These are phyloP conservation scores for Henricia sp. DNA, from an alignment of 53 echinoderm and acorn worm genomes.

Conservation along the genomic window DNA sequence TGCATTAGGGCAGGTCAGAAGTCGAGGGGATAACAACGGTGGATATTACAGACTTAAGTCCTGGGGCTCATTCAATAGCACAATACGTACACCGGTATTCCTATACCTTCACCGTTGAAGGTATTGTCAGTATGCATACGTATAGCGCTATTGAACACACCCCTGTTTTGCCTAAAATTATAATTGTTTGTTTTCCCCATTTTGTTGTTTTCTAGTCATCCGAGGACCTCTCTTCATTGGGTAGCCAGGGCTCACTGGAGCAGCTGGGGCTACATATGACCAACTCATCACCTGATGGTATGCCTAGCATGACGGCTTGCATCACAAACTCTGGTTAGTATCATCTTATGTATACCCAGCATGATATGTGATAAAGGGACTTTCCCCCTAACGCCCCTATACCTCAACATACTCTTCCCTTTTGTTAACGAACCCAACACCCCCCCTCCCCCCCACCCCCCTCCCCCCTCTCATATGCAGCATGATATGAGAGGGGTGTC, in stretches of 20 bases:
- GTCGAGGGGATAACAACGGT: too few species aligned
- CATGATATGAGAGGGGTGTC: neutral
- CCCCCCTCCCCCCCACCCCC: neutral
- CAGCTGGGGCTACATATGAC: slow-evolving; percentile 50
- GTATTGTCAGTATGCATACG: too few species aligned
- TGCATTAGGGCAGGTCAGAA: too few species aligned
- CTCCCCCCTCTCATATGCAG: neutral
- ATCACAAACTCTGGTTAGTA: slow-evolving; percentile 86
- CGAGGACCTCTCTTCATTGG: slow-evolving; percentile 89
- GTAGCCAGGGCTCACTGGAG: slow-evolving; percentile 85
- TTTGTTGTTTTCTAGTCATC: slow-evolving; percentile 74
- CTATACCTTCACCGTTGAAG: too few species aligned
- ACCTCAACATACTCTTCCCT: too few species aligned
- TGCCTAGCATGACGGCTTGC: slow-evolving; percentile 64
- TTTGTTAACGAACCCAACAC: too few species aligned
- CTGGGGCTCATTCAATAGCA: too few species aligned
- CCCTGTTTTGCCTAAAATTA: neutral
- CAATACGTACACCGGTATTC: too few species aligned
- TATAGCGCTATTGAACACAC: too few species aligned
- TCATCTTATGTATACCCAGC: neutral
- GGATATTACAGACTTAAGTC: too few species aligned
- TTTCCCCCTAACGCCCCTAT: too few species aligned
- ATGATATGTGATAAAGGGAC: too few species aligned
- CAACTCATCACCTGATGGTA: slow-evolving; percentile 45
- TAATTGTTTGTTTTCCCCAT: neutral